Evolutionary conservation across 2,113 vertebrate genomes (phyloP).

Genomic region (Microcebus griseorufus): DNA sequence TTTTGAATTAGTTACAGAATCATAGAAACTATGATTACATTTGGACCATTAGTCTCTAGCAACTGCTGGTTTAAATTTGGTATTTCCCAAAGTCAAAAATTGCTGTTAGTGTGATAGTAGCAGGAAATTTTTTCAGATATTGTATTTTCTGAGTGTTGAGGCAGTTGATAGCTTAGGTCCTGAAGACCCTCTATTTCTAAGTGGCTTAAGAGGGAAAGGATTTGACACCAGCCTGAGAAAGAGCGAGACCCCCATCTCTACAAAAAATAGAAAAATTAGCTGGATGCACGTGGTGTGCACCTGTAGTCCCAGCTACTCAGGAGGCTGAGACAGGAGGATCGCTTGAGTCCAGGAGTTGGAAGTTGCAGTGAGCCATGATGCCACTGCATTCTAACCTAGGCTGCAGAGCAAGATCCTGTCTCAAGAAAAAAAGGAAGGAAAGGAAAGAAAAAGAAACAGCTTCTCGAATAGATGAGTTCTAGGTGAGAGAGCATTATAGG

Average conservation of each 20-base stretch:
- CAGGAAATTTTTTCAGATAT: not conserved
- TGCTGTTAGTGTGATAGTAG: not conserved
- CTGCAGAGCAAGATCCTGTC: too few species aligned
- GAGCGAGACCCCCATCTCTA: too few species aligned
- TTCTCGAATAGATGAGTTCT: not conserved
- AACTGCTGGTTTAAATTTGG: not conserved
- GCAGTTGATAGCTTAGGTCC: not conserved
- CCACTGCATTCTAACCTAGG: too few species aligned
- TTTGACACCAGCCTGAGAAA: too few species aligned
- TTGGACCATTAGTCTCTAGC: slow-evolving; percentile 1
- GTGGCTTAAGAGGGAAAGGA: not conserved
- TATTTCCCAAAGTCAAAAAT: not conserved
- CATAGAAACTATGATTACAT: not conserved
- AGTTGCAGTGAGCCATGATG: too few species aligned
- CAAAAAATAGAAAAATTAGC: too few species aligned
- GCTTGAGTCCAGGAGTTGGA: too few species aligned
- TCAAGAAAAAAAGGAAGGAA: not conserved
- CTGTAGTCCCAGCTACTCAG: too few species aligned
- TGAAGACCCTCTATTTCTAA: not conserved
- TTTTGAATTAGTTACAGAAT: not conserved
- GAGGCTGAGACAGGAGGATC: too few species aligned
- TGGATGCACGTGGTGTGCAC: accelerated
- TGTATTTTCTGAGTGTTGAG: not conserved
- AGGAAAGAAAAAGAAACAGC: not conserved
- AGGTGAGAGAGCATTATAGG: not conserved